A percentile compares a stretch with the other conserved stretches of the same genome.
phyloP scores from a whole-genome alignment of 2,113 vertebrate genomes.

The Python bivittatus region DNA sequence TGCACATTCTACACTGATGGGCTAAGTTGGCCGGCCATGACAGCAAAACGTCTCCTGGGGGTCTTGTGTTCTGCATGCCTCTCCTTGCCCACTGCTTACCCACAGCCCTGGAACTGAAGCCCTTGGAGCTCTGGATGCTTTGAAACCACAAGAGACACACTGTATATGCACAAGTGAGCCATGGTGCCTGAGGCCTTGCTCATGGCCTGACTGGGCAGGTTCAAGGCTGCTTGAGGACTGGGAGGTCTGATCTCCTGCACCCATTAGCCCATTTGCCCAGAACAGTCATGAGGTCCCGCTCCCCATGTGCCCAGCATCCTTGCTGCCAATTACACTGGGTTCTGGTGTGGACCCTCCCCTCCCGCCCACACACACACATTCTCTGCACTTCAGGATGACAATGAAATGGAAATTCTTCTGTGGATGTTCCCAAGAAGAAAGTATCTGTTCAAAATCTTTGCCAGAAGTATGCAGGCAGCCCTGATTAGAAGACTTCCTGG shows the following conservation, averaged over 20 bases:
- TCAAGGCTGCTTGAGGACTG: background rate
- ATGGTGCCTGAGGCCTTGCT: background rate
- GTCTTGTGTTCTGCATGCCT: background rate
- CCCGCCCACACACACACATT: background rate
- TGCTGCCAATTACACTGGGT: background rate
- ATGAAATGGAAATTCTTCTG: background rate
- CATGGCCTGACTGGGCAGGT: background rate
- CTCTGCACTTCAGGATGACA: background rate
- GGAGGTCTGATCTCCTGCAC: background rate
- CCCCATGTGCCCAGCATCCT: background rate
- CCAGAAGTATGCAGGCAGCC: background rate
- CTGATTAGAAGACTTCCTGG: background rate
- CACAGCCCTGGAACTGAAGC: background rate
- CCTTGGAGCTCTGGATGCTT: background rate
- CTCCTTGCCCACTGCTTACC: background rate
- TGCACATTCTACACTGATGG: background rate
- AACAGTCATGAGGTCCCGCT: background rate
- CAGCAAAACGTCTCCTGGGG: background rate
- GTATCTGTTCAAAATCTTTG: background rate
- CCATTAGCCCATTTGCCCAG: background rate
- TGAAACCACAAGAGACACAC: background rate
- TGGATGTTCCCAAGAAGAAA: background rate
- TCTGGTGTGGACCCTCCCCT: background rate
- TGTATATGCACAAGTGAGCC: background rate
- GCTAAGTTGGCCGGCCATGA: too few species aligned